phyloP scores from a whole-genome alignment of 2,888 invertebrate species.

The Synergus laeviventris region DNA sequence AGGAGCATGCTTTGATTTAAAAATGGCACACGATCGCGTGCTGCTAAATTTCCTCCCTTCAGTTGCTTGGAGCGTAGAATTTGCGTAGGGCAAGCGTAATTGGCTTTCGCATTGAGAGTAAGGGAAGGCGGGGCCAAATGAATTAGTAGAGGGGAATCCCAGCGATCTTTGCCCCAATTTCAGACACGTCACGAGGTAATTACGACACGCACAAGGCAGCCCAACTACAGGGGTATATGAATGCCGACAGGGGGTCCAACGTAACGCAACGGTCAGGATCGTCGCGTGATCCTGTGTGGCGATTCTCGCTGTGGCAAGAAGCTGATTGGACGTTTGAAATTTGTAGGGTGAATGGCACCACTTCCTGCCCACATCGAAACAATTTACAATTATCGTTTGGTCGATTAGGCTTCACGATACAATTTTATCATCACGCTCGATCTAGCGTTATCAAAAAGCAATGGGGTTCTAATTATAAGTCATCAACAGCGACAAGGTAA shows the following conservation, averaged over 20 bases:
- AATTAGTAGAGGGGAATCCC: conserved; percentile 44
- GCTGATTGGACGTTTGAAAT: conserved; percentile 19
- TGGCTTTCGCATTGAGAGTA: conserved; percentile 42
- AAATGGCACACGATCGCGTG: conserved; percentile 24
- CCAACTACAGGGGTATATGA: conserved; percentile 15
- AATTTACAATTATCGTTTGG: conserved; percentile 34
- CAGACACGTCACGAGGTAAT: conserved; percentile 44
- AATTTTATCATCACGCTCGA: conserved; percentile 20
- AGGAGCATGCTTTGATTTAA: conserved; percentile 8
- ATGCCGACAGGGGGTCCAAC: conserved; percentile 25
- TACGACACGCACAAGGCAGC: conserved; percentile 30
- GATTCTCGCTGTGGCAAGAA: conserved; percentile 23
- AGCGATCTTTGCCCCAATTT: conserved; percentile 42
- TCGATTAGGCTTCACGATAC: conserved; percentile 16
- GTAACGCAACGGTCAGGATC: not conserved
- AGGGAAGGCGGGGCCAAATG: conserved; percentile 37
- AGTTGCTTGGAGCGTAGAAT: not conserved
- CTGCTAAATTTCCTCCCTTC: conserved; percentile 13
- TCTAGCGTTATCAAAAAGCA: not conserved
- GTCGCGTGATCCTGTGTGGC: conserved; percentile 25
- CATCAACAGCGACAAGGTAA: not conserved
- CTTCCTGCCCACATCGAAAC: conserved; percentile 31
- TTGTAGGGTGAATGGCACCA: conserved; percentile 13
- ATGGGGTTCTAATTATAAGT: not conserved
- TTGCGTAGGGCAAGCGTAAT: conserved; percentile 39